Evolutionary conservation across 2,113 vertebrate genomes (phyloP), one percentile per base, ranked within the genome.

Genomic region (Heteronetta atricapilla): DNA sequence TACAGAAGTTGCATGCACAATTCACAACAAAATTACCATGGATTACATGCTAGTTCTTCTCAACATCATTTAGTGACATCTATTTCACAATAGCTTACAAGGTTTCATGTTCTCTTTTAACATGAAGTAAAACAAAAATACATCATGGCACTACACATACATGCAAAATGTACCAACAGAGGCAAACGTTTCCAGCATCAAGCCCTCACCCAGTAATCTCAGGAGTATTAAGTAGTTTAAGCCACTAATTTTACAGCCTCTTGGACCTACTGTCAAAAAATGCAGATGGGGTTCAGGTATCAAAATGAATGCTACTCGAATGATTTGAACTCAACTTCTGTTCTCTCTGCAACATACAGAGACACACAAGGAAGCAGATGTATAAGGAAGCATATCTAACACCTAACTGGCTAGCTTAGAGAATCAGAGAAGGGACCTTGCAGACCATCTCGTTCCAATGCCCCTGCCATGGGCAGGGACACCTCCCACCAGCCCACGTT

Each of bases 91-190:
- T 33, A 66, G 26, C n/a, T 86, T 44, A 52, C 22, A 72, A 56
- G 6, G 3, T 58, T 83, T 58, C 68, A 48, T n/a, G 26, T n/a
- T 77, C 60, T 38, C 40, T 62, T 33, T 63, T 77, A 70, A 69
- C 23, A 79, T 19, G 80, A 73, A 34, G 22, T 78, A 76, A 63
- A 76, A 31, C 5, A 73, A 85, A 95, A 72, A 23, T 4, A 82
- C n/a, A 60, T 2, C 6, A 26, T 19, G 8, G 20, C 58, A 86
- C 70, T 7, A 11, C 36, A 62, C 0, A 1, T 22, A 38, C 86
- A 12, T 4, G 16, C 34, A 79, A 92, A 89, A 85, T 8, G 13
- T 8, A 73, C 17, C 1, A 1, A 80, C 23, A 38, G 0, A 34
- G 23, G 33, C 33, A 76, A 73, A 36, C 13, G 16, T 38, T 77